Conservation (phyloP, 30 jellyfish, hydroid and myxozoan genomes). For the Nemopilema nomurai region DNA sequence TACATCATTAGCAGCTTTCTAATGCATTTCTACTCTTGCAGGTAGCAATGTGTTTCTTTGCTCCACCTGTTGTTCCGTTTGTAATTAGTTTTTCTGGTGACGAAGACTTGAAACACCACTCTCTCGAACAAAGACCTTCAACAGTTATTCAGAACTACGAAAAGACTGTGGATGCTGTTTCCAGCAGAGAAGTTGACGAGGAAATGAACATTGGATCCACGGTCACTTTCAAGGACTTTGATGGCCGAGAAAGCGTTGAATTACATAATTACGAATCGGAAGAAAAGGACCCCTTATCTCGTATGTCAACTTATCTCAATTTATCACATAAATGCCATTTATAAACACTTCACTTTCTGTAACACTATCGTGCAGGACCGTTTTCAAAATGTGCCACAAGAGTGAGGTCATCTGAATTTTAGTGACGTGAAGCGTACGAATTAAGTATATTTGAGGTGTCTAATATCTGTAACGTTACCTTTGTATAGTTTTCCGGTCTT, state of each 20-base stretch:
- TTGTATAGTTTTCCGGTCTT: too few relatives aligned
- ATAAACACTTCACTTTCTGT: too few relatives aligned
- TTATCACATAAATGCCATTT: too few relatives aligned
- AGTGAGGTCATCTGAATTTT: too few relatives aligned
- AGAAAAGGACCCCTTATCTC: slow-evolving; percentile 29
- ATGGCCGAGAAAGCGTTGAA: slow-evolving; percentile 48
- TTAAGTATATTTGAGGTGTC: too few relatives aligned
- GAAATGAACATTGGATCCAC: slow-evolving; percentile 58
- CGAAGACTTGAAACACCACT: slow-evolving; percentile 21
- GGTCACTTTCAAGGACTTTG: slow-evolving; percentile 41
- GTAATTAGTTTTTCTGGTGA: slow-evolving; percentile 63
- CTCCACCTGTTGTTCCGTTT: slow-evolving; percentile 39
- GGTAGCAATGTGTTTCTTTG: slow-evolving; percentile 70
- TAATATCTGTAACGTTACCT: too few relatives aligned
- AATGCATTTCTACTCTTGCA: not conserved
- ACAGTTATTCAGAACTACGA: not conserved
- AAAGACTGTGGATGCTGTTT: not conserved
- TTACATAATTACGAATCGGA: slow-evolving; percentile 28
- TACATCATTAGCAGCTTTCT: not conserved
- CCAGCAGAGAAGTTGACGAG: slow-evolving; percentile 19
- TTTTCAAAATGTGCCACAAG: too few relatives aligned
- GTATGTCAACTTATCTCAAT: slow-evolving; percentile 45
- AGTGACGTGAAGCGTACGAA: too few relatives aligned
- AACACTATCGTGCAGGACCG: too few relatives aligned
- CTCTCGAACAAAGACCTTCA: not conserved